These are phyloP conservation scores for Decapterus maruadsi DNA, from an alignment of 2,797 vertebrate species.

Conservation along the genomic window DNA sequence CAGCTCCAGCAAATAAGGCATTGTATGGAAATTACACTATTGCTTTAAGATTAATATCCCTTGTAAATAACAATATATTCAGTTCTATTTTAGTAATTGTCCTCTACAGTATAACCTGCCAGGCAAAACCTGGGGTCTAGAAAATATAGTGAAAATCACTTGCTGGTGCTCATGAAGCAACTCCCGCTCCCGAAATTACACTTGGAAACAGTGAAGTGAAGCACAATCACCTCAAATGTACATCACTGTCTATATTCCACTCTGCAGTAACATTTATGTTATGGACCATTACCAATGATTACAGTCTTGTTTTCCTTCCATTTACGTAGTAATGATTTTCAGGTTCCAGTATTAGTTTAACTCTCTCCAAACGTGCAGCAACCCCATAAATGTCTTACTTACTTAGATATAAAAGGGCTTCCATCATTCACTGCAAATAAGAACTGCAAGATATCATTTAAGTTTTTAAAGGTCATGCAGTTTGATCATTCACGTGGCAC, in stretches of 20 bases:
- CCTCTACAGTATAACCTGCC: not conserved
- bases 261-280: not conserved
- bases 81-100: not conserved
- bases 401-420: slow-evolving; percentile 58
- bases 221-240: not conserved
- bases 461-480: slow-evolving; percentile 72
- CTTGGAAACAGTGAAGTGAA: not conserved
- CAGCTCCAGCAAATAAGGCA: not conserved
- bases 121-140: not conserved
- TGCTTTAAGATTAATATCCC: no score
- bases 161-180: not conserved
- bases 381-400: slow-evolving; percentile 62
- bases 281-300: slow-evolving; percentile 3
- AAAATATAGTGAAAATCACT: not conserved
- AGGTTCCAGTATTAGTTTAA: slow-evolving; percentile 42
- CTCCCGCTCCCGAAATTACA: not conserved
- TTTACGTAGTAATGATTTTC: slow-evolving; percentile 27
- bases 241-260: not conserved
- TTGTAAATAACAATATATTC: not conserved
- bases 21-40: not conserved
- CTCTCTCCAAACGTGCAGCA: slow-evolving; percentile 45
- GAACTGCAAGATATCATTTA: slow-evolving; percentile 63
- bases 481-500: slow-evolving; percentile 64
- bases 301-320: not conserved
- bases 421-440: slow-evolving; percentile 51